These are phyloP conservation scores for Scortum barcoo DNA, from an alignment of 2,113 vertebrate species.

Conservation along the genomic window DNA sequence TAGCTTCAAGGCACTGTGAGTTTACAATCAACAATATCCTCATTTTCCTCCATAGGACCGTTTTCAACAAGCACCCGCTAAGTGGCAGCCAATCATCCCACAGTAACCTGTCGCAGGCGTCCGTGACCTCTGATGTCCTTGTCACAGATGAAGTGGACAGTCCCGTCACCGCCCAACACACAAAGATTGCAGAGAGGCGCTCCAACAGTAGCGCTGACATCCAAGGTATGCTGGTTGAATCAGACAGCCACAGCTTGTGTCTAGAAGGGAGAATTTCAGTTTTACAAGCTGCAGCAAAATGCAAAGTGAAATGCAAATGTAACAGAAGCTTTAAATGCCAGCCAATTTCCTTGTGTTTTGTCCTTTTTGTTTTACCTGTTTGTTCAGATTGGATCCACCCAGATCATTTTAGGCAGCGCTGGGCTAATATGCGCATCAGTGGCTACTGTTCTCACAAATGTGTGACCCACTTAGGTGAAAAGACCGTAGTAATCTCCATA, in stretches of 20 bases:
- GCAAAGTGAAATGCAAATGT: not conserved
- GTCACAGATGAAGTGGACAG: slow-evolving; percentile 88
- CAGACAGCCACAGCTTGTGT: not conserved
- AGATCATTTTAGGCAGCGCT: not conserved
- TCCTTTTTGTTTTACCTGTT: slow-evolving; percentile 3
- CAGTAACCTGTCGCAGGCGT: slow-evolving; percentile 88
- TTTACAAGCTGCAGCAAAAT: not conserved
- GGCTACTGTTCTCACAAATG: slow-evolving; percentile 6
- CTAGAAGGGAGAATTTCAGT: not conserved
- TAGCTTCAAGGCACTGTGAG: not conserved
- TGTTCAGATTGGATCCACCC: not conserved
- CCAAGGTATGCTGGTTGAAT: slow-evolving; percentile 85
- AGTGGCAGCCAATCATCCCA: slow-evolving; percentile 85
- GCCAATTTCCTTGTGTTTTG: not conserved
- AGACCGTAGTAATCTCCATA: slow-evolving; percentile 1
- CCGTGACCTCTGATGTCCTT: slow-evolving; percentile 86
- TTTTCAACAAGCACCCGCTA: slow-evolving; percentile 83
- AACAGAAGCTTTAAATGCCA: not conserved
- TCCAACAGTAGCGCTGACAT: slow-evolving; percentile 90
- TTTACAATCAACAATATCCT: not conserved
- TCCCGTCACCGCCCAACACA: slow-evolving; percentile 79
- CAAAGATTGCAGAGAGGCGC: slow-evolving; percentile 89
- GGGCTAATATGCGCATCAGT: not conserved
- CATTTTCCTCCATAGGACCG: slow-evolving; percentile 79
- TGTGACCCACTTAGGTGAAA: slow-evolving; percentile 4